Conservation (phyloP, 2,888 invertebrate species). For the Polyommatus iphigenia region DNA sequence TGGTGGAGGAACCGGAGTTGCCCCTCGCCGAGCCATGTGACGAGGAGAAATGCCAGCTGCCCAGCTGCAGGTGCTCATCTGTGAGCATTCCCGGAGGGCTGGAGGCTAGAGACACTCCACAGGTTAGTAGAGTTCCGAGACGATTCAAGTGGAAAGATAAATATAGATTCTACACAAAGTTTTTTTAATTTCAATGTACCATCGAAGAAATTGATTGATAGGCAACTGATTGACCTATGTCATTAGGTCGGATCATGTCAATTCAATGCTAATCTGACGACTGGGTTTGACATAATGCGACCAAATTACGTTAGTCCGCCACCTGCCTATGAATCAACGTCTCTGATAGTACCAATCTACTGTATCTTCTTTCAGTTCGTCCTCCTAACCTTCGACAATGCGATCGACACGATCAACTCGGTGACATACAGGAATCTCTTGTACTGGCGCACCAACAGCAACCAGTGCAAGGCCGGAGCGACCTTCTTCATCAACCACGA, state of each 20-base stretch:
- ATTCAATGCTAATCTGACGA: no score
- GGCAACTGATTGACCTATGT: no score
- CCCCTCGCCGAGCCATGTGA: conserved; percentile 49
- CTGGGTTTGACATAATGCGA: no score
- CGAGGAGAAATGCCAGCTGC: conserved; percentile 58
- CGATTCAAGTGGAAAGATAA: neutral
- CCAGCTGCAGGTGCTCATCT: conserved; percentile 68
- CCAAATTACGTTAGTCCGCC: no score
- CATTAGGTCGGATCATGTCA: no score
- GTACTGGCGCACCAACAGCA: conserved; percentile 79
- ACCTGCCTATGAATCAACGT: no score
- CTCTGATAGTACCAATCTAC: no score
- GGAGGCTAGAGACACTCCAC: conserved; percentile 59
- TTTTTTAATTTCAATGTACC: neutral
- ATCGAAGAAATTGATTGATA: no score
- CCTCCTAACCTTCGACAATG: conserved; percentile 84
- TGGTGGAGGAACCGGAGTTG: conserved; percentile 36
- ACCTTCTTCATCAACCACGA: conserved; percentile 87
- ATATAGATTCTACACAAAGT: neutral
- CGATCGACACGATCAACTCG: conserved; percentile 77
- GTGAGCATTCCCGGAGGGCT: conserved; percentile 61
- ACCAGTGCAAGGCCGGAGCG: conserved; percentile 81
- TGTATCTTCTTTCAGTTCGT: conserved; percentile 78
- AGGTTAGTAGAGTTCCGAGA: conserved; percentile 50
- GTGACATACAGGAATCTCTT: conserved; percentile 76